A percentile compares a stretch with the other conserved stretches of the same genome.
phyloP scores from a whole-genome alignment of 2,888 invertebrate species.

The Watsonalla cultraria region DNA sequence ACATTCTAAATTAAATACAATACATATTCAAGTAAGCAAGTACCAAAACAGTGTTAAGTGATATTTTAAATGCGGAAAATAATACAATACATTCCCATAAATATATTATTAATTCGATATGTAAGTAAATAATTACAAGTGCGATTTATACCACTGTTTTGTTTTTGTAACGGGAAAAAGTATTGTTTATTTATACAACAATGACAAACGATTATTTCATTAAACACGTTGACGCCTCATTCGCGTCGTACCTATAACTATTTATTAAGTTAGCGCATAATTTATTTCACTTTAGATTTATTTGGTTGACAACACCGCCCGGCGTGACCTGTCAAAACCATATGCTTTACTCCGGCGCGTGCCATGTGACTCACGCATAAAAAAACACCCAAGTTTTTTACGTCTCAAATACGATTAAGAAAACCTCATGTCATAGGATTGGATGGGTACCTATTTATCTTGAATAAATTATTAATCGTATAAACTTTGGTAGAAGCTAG shows the following conservation, averaged over 20 bases:
- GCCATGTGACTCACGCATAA: conserved; percentile 34
- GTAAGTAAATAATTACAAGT: no score
- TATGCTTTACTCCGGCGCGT: conserved; percentile 29
- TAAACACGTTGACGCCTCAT: neutral
- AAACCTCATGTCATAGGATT: neutral
- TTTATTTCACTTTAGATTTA: neutral
- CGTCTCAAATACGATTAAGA: conserved; percentile 3
- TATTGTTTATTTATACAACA: no score
- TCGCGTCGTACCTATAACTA: neutral
- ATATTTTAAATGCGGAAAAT: no score
- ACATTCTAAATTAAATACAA: no score
- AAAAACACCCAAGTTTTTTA: conserved; percentile 19
- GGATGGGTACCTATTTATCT: neutral
- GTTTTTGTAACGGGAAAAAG: no score
- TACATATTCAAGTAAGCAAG: no score
- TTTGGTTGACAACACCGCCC: conserved; percentile 1
- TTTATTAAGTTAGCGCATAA: neutral
- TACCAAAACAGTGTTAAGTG: no score
- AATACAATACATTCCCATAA: no score
- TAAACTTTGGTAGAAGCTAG: no score
- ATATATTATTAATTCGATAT: no score
- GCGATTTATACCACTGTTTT: no score
- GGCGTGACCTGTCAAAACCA: conserved; percentile 16
- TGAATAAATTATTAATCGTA: neutral
- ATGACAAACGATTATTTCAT: neutral